phyloP scores from a whole-genome alignment of 1,140 invertebrate genomes.

The Drosophila carrolli region DNA sequence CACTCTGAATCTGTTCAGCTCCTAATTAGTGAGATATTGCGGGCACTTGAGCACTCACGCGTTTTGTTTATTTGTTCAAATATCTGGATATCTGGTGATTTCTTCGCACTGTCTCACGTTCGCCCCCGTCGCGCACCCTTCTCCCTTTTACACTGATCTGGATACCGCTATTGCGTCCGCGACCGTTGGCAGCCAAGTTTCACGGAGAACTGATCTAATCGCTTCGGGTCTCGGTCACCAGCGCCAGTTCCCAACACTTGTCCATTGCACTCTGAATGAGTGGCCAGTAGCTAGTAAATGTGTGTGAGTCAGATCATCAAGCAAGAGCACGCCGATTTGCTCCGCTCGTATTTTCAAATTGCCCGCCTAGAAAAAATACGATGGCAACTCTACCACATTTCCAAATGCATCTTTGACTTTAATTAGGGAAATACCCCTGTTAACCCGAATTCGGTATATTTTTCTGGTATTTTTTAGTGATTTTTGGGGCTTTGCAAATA shows the following conservation, averaged over 20 bases:
- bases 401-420: too few species aligned
- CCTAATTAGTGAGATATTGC: slow-evolving; percentile 29
- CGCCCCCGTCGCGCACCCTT: not conserved
- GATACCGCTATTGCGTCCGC: slow-evolving; percentile 26
- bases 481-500: not conserved
- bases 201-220: slow-evolving; percentile 65
- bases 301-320: not conserved
- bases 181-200: slow-evolving; percentile 53
- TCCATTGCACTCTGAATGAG: slow-evolving; percentile 1
- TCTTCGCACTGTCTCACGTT: slow-evolving; percentile 48
- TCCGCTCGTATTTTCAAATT: not conserved
- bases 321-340: not conserved
- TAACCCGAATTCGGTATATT: not conserved
- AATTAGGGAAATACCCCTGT: not conserved
- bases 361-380: not conserved
- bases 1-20: slow-evolving; percentile 44
- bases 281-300: not conserved
- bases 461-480: not conserved
- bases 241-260: slow-evolving; percentile 11
- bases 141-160: slow-evolving; percentile 1
- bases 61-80: slow-evolving; percentile 72
- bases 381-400: too few species aligned
- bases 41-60: slow-evolving; percentile 26
- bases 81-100: slow-evolving; percentile 53
- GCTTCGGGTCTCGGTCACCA: slow-evolving; percentile 17